Base-by-base conservation (phyloP, 2,888 invertebrate genomes). In the Mechanitis messenoides region DNA sequence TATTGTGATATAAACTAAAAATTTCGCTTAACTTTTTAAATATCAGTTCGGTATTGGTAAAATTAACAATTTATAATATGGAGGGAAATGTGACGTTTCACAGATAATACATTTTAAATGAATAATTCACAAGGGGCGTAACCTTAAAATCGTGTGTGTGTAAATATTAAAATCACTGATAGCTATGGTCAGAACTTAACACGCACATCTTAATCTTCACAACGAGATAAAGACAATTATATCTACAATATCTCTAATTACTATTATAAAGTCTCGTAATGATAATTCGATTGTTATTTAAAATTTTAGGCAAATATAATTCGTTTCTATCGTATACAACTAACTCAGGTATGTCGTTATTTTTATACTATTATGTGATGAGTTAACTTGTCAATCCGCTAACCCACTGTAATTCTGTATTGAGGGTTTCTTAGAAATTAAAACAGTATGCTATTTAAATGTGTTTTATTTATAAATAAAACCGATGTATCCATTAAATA, bases 391-490 rank as follows among this genome's bases (percentile, higher is more conserved):
- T 85, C 84, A 84, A 80, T 81, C 84, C 81, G 87, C 88, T 88
- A 80, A 85, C 87, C 88, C 87, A 84, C 81, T 86, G 83, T 87
- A 84, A 81, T 84, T 86, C 85, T 87, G 87, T 88, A 89, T 84
- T 82, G 84, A 86, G 87, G 89, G 89, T 87, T 85, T 87, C 78
- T 87, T 90, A 89, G 89, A 89, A 88, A 90, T 89, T 90, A 89
- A 89, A 89, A 89, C 87, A 88, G 87, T 90, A 90, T 89, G 90
- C 90, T 90, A 87, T 85, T 84, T 60, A 76, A 70, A 67, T 77
- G 74, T 84, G 85, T 89, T 89, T 89, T 84, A 89, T 88, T 88
- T 86, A 62, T 28, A 31, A 50, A 31, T 50, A 6, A 11, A 50
- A 50, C 9, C 50, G 7, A 3, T 9, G 7, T 38, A 38, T 6